These are phyloP conservation scores for Pongo abelii DNA, from an alignment of 2,113 vertebrate species.

Conservation along the genomic window DNA sequence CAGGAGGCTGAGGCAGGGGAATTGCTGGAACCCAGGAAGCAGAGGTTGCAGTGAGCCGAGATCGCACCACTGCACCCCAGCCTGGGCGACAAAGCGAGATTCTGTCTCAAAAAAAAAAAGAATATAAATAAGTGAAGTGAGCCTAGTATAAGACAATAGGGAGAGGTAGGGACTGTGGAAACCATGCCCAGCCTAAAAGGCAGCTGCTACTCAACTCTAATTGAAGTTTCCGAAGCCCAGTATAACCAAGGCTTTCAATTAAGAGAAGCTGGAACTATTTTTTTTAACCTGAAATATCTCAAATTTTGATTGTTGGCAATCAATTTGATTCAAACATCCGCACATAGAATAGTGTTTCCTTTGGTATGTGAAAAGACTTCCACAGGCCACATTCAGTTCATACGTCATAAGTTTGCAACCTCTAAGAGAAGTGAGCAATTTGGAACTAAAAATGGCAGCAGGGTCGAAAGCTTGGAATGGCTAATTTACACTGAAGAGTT, in stretches of 20 bases:
- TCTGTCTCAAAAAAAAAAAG: no score
- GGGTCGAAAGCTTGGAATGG: background rate
- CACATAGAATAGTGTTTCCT: background rate
- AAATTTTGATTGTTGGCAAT: background rate
- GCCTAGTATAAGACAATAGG: background rate
- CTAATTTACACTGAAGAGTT: background rate
- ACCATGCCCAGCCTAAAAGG: background rate
- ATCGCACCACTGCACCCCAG: no score
- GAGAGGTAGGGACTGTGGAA: background rate
- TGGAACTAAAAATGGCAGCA: background rate
- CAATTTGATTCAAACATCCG: background rate
- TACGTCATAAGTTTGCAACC: background rate
- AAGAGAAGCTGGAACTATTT: background rate
- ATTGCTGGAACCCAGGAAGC: no score
- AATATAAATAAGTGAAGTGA: background rate
- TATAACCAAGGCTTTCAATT: background rate
- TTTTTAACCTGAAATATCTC: slow-evolving; percentile 21
- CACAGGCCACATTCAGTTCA: background rate
- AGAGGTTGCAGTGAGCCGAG: no score
- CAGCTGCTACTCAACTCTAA: background rate
- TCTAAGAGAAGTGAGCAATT: background rate
- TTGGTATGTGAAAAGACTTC: background rate
- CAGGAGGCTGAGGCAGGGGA: no score
- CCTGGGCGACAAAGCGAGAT: no score
- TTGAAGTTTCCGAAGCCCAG: background rate